phyloP scores from a whole-genome alignment of 2,797 vertebrate species.

The Rhinoraja longicauda region DNA sequence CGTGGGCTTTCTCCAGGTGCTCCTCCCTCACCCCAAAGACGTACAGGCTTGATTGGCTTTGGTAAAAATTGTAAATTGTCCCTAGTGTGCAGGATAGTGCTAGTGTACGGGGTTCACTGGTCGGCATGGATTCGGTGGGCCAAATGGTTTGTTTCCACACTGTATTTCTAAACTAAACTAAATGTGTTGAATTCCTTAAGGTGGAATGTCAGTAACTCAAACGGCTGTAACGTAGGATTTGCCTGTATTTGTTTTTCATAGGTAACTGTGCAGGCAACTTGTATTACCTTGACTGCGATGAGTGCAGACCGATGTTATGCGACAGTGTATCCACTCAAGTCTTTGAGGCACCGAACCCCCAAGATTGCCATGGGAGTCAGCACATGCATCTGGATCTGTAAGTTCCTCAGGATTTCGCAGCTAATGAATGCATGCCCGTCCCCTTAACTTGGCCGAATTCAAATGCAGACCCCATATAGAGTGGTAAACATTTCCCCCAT shows the following conservation, averaged over 20 bases:
- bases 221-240: not conserved
- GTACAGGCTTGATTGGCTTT: too few species aligned
- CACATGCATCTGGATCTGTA: slow-evolving; percentile 72
- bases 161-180: too few species aligned
- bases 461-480: not conserved
- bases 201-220: too few species aligned
- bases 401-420: slow-evolving; percentile 9
- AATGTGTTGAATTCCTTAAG: not conserved
- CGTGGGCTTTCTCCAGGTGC: too few species aligned
- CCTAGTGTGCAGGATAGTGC: too few species aligned
- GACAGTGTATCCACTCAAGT: slow-evolving; percentile 69
- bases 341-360: slow-evolving; percentile 66
- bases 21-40: too few species aligned
- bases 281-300: slow-evolving; percentile 73
- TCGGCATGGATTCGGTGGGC: too few species aligned
- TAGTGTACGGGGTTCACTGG: too few species aligned
- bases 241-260: slow-evolving; percentile 42
- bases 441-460: not conserved
- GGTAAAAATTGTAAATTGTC: too few species aligned
- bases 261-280: slow-evolving; percentile 74
- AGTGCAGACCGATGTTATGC: slow-evolving; percentile 72
- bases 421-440: not conserved
- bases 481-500: not conserved
- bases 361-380: slow-evolving; percentile 68
- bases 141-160: too few species aligned